Evolutionary conservation across 2,888 invertebrate species (phyloP), one percentile per base, ranked within the genome.

Genomic region (Halictus quadricinctus): DNA sequence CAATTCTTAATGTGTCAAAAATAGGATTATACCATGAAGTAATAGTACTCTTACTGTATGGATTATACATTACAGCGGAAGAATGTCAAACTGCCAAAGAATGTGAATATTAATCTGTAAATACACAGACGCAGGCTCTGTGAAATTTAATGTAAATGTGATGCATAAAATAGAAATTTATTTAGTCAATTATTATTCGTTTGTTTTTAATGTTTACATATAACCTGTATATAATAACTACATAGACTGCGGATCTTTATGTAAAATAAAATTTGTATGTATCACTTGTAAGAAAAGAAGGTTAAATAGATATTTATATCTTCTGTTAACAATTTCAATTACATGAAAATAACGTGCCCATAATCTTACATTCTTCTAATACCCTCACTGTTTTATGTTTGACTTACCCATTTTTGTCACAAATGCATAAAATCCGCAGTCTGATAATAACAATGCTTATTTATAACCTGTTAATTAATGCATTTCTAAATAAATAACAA

Each of bases 401-500:
- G 5, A 3, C 36, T 5, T 36, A 36, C 36, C 36, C 36, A 36
- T 36, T 36, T 36, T 36, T 36, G 36, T 36, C 36, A 36, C 4
- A 36, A 36, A 36, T 36, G 3, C 5, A 36, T 36, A 36, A 36
- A 36, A 36, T 36, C 36, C 36, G 36, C 36, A 36, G 36, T 2
- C 5, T 36, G 5, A 36, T 36, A 36, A 36, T 43, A 43, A 54
- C 25, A 46, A n/a, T 60, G 25, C 10, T 43, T 60, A 41, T 36
- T 41, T 75, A 82, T 82, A 79, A 82, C 70, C 82, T 82, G 54
- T 43, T 6, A 75, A 36, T 60, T 48, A 18, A n/a, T 70, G 1
- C 25, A 66, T 73, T 46, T 54, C 25, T 50, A 12, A 36, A 36
- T 36, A 36, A 36, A 36, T 36, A 36, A 15, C 29, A 21, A 15